Evolutionary conservation across 1,140 invertebrate genomes (phyloP).

Genomic region (Neocloeon triangulifer): DNA sequence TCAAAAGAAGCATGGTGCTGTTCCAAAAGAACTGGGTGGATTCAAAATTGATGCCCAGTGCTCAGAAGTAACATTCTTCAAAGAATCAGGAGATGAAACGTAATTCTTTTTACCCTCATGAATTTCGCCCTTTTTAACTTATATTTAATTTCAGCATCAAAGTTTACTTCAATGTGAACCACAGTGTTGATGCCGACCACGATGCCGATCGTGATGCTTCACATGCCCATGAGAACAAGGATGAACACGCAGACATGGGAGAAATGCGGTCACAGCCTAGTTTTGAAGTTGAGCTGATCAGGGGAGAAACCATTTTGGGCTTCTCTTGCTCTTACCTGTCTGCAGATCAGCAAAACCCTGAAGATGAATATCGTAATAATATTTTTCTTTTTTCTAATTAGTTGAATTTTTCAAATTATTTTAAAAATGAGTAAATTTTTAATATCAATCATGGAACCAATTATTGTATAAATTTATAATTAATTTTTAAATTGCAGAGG

Average conservation of each 20-base stretch:
- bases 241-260: slow-evolving; percentile 42
- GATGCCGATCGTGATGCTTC: too few relatives aligned
- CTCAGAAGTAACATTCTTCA: slow-evolving; percentile 52
- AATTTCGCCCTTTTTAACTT: slow-evolving; percentile 1
- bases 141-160: slow-evolving; percentile 29
- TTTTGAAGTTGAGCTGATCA: slow-evolving; percentile 60
- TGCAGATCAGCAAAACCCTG: slow-evolving; percentile 27
- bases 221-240: too few relatives aligned
- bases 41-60: slow-evolving; percentile 53
- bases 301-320: slow-evolving; percentile 47
- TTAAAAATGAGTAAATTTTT: slow-evolving; percentile 7
- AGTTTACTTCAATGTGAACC: slow-evolving; percentile 69
- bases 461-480: slow-evolving; percentile 2
- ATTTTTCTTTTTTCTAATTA: not conserved
- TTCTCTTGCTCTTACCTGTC: slow-evolving; percentile 61
- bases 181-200: slow-evolving; percentile 59
- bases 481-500: slow-evolving; percentile 26
- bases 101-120: slow-evolving; percentile 18
- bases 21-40: slow-evolving; percentile 49
- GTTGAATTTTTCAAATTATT: not conserved
- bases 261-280: slow-evolving; percentile 72
- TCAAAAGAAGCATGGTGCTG: slow-evolving; percentile 46
- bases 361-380: slow-evolving; percentile 41
- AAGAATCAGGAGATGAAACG: slow-evolving; percentile 49
- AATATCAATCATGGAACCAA: slow-evolving; percentile 5